Evolutionary conservation across 2,797 vertebrate genomes (phyloP).

Genomic region (Alectoris magna): DNA sequence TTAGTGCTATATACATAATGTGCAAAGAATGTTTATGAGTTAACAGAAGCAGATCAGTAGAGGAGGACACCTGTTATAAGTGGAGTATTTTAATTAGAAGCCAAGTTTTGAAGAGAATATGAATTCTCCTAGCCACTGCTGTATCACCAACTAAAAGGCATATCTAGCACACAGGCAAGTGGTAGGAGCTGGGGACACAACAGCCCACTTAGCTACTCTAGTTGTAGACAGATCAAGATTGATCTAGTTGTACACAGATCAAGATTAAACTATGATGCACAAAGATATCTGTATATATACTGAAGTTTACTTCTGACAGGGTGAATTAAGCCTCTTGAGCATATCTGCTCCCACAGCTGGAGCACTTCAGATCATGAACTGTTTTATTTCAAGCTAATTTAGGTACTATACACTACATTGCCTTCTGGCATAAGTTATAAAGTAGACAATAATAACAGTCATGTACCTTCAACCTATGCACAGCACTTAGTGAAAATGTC

Average conservation of each 20-base stretch:
- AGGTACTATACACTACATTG: background rate
- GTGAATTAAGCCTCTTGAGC: background rate
- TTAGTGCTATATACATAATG: background rate
- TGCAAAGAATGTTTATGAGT: background rate
- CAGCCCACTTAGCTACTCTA: background rate
- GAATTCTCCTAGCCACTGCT: background rate
- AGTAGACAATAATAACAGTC: constrained; percentile 10
- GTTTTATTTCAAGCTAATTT: constrained; percentile 32
- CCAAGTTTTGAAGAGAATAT: background rate
- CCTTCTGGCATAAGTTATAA: background rate
- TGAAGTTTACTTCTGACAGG: background rate
- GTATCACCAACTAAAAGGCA: background rate
- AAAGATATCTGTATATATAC: background rate
- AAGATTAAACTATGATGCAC: background rate
- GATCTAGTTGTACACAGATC: background rate
- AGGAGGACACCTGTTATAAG: background rate
- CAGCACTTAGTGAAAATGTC: constrained; percentile 3
- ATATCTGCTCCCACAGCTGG: background rate
- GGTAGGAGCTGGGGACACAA: background rate
- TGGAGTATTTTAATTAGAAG: background rate
- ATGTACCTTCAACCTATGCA: constrained; percentile 17
- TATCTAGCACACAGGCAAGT: background rate
- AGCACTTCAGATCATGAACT: constrained; percentile 20
- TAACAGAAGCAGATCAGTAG: background rate
- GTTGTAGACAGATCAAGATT: background rate